phyloP scores from a whole-genome alignment of 2,888 invertebrate genomes.

The Autographa gamma region DNA sequence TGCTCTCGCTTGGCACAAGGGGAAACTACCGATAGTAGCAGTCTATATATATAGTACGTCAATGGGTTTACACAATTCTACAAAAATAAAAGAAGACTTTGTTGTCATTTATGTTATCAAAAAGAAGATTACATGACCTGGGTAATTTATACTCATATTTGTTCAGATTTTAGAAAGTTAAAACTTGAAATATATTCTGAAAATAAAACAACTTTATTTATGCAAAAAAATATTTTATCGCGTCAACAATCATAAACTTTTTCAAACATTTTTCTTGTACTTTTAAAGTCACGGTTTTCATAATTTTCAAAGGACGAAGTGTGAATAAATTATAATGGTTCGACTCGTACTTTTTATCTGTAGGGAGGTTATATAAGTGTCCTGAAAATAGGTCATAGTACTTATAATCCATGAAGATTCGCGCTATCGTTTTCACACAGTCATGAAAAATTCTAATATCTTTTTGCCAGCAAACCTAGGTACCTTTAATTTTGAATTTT shows the following conservation, averaged over 20 bases:
- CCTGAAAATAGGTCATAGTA: background rate
- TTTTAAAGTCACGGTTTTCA: background rate
- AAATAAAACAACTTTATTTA: background rate
- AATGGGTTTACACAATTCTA: too few relatives aligned
- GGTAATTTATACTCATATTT: too few relatives aligned
- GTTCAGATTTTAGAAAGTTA: too few relatives aligned
- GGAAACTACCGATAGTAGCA: too few relatives aligned
- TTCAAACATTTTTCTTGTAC: background rate
- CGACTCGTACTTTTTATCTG: background rate
- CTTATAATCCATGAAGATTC: background rate
- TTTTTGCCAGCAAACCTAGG: background rate
- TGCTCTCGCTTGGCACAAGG: too few relatives aligned
- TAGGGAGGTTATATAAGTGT: background rate
- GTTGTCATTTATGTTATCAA: too few relatives aligned
- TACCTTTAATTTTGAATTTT: too few relatives aligned
- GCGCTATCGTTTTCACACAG: background rate
- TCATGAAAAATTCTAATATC: background rate
- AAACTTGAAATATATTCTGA: too few relatives aligned
- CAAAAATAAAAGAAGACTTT: too few relatives aligned
- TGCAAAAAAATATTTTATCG: background rate
- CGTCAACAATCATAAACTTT: background rate
- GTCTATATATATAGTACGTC: too few relatives aligned
- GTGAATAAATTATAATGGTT: conserved; percentile 4
- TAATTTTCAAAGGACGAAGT: conserved; percentile 1
- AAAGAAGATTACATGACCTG: too few relatives aligned